Percentiles rank a stretch among this genome's conserved stretches.
phyloP scores from a whole-genome alignment of 2,113 vertebrate genomes.

The Eulacestoma nigropectus region DNA sequence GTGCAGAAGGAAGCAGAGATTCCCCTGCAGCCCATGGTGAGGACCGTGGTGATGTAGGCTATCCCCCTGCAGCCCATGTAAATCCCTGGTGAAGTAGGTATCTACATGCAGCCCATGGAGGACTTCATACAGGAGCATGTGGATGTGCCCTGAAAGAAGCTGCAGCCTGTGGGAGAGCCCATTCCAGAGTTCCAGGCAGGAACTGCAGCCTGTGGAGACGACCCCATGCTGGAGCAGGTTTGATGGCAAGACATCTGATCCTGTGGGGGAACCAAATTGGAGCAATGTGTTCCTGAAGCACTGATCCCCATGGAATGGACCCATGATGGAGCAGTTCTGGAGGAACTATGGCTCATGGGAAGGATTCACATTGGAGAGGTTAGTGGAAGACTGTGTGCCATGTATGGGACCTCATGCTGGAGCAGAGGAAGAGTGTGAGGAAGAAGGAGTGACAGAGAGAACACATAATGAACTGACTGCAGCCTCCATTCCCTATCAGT shows the following conservation, averaged over 20 bases:
- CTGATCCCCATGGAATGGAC: neutral
- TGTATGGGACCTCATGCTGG: neutral
- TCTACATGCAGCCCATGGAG: neutral
- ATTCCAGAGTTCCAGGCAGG: neutral
- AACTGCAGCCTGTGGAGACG: neutral
- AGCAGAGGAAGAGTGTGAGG: neutral
- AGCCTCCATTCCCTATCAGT: neutral
- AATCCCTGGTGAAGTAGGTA: neutral
- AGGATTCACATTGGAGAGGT: neutral
- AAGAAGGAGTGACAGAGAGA: neutral
- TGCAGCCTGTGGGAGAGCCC: neutral
- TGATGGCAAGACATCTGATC: neutral
- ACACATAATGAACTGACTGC: neutral
- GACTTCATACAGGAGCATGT: rapidly evolving
- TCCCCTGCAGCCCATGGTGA: neutral
- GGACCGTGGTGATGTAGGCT: neutral
- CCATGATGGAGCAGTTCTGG: neutral
- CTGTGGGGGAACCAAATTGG: too few species aligned
- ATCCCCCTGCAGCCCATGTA: neutral
- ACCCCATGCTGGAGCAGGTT: rapidly evolving
- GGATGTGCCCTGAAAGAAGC: neutral
- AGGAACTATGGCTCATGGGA: neutral
- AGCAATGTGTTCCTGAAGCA: neutral
- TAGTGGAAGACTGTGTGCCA: neutral
- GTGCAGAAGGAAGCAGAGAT: neutral